Evolutionary conservation across 2,113 vertebrate species (phyloP), one percentile per base, ranked within the genome.

Genomic region (Nematolebias whitei): DNA sequence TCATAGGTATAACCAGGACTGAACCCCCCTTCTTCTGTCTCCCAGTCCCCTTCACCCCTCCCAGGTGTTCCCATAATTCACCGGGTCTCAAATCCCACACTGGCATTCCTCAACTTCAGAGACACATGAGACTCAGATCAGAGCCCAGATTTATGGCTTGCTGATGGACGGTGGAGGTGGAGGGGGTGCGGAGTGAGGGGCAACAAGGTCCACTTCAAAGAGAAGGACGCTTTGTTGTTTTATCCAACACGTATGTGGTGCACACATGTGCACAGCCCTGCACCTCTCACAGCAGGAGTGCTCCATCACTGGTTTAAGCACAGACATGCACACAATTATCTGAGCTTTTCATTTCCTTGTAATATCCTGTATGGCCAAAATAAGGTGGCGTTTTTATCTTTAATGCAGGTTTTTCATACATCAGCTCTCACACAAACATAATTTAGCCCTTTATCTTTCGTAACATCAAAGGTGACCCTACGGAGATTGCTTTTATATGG

Each of bases 51-150:
- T 63, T 72, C 51, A 60, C 62, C 76, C 67, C 68, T 72, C 80
- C 89, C 87, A 90, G 88, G 89, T 87, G 88, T 68, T 85, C 79
- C 74, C 74, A 91, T 89, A 91, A 90, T 78, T 90, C 88, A 88
- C 38, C 12, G 14, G 56, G 76, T 66, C 76, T 87, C 82, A 85
- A 81, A 90, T 87, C 80, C 84, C 76, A 79, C 20, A 48, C 52
- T 41, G 54, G 65, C 85, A 91, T 91, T 92, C 85, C 82, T 86
- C 63, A 82, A 87, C 87, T 87, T 90, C 89, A 88, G 87, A 91
- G 89, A 71, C 83, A 59, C 74, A 65, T 63, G 57, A 64, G 82
- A 29, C 49, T 51, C 80, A 81, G 85, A 86, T 70, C 85, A 83
- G 76, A 78, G 74, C 44, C 49, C 19, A 68, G 85, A 91, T 91